Conservation (phyloP, 2,113 vertebrate species). For the Oenanthe oenanthe region DNA sequence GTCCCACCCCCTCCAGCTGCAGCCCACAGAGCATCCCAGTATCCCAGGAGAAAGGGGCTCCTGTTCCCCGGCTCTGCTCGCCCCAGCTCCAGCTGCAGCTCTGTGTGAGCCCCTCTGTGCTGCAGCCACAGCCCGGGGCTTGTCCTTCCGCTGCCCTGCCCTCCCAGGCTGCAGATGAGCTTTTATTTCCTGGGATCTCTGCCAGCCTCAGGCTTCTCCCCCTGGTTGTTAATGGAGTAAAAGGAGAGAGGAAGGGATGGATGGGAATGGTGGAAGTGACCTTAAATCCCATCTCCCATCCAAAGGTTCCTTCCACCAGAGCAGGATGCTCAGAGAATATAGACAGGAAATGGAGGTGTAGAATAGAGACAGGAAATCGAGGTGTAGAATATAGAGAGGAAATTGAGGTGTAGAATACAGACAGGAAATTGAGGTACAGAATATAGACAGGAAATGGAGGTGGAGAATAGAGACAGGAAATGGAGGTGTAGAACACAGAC, state of each 20-base stretch:
- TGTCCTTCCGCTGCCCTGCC: not conserved
- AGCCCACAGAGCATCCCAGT: not conserved
- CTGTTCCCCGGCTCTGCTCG: not conserved
- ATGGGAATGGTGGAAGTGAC: not conserved
- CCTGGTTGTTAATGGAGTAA: not conserved
- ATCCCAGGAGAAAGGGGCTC: not conserved
- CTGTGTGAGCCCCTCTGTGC: slow-evolving; percentile 48
- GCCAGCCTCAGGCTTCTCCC: not conserved
- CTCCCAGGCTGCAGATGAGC: not conserved
- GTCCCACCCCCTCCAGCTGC: not conserved
- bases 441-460: too few relatives aligned
- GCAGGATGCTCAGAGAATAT: not conserved
- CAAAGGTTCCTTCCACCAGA: not conserved
- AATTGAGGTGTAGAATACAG: accelerated
- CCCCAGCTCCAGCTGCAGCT: slow-evolving; percentile 11
- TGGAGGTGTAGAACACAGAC: accelerated
- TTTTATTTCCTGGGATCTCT: not conserved
- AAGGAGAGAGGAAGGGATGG: not conserved
- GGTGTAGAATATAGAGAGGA: not conserved
- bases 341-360: not conserved
- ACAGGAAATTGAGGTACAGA: not conserved
- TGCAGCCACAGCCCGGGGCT: accelerated
- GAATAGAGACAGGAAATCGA: too few relatives aligned
- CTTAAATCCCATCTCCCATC: not conserved
- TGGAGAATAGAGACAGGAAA: not conserved